Conservation (phyloP, 2,888 invertebrate genomes). For the Tinea semifulvella region DNA sequence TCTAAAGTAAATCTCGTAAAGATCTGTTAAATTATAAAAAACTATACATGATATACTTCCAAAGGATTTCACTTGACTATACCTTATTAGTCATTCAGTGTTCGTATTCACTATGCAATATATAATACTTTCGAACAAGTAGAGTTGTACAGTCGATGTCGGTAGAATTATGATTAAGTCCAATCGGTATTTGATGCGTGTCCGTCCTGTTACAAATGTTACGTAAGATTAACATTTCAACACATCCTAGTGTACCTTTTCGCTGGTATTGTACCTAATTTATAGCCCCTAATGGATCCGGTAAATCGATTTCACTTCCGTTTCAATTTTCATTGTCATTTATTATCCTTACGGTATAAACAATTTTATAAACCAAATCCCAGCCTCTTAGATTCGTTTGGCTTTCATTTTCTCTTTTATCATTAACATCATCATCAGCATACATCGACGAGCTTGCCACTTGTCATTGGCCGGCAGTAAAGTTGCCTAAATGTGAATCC, state of each 20-base stretch:
- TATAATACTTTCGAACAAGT: too few species aligned
- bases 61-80: background rate
- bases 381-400: too few species aligned
- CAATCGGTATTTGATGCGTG: too few species aligned
- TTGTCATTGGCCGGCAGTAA: too few species aligned
- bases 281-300: background rate
- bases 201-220: constrained; percentile 1
- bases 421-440: too few species aligned
- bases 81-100: constrained; percentile 1
- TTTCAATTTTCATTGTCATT: background rate
- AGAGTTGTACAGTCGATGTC: background rate
- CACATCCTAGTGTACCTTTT: background rate
- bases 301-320: background rate
- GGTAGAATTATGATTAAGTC: background rate
- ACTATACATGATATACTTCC: too few species aligned
- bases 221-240: background rate
- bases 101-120: background rate
- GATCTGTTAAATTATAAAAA: background rate
- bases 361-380: too few species aligned
- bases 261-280: background rate
- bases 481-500: too few species aligned
- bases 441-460: too few species aligned
- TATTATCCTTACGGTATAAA: too few species aligned
- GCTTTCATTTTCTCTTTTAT: too few species aligned
- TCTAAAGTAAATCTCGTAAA: background rate